Conservation (phyloP, 92 coral and sea anemone genomes). For the Epizoanthus fatuus region DNA sequence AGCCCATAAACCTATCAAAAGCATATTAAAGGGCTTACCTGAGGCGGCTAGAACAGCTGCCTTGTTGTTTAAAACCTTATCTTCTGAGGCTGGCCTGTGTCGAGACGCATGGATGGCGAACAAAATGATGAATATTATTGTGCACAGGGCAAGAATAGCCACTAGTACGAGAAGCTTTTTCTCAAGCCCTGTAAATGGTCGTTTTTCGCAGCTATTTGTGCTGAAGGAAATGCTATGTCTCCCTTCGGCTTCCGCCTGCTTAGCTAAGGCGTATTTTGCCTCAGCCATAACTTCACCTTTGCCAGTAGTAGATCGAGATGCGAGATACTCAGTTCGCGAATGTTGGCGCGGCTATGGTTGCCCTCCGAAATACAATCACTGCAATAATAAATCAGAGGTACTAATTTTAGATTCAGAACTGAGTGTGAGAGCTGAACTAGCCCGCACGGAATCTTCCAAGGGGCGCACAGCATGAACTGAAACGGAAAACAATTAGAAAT, state of each 20-base stretch:
- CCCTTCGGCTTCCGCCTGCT: constrained; percentile 9
- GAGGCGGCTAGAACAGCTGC: constrained; percentile 38
- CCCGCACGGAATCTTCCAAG: constrained; percentile 2
- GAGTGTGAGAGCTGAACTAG: not conserved
- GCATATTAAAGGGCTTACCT: not conserved
- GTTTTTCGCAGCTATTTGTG: not conserved
- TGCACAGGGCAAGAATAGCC: constrained; percentile 8
- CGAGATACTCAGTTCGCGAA: not conserved
- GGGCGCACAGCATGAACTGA: constrained; percentile 9
- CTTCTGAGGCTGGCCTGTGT: not conserved
- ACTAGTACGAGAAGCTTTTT: constrained; percentile 9
- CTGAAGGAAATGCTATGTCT: not conserved
- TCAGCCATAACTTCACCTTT: constrained; percentile 13
- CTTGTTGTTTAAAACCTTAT: constrained; percentile 26
- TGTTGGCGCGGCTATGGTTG: constrained; percentile 22
- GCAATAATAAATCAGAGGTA: not conserved
- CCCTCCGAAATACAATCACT: constrained; percentile 36
- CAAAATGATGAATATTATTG: constrained; percentile 13
- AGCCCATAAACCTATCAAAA: too few relatives aligned
- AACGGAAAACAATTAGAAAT: not conserved
- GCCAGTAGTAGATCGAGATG: not conserved
- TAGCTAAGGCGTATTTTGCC: constrained; percentile 27
- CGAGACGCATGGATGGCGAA: constrained; percentile 13
- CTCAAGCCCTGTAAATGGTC: constrained; percentile 19
- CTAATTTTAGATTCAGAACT: not conserved